Evolutionary conservation across 2,113 vertebrate genomes (phyloP), one percentile per base, ranked within the genome.

Genomic region (Promerops cafer): DNA sequence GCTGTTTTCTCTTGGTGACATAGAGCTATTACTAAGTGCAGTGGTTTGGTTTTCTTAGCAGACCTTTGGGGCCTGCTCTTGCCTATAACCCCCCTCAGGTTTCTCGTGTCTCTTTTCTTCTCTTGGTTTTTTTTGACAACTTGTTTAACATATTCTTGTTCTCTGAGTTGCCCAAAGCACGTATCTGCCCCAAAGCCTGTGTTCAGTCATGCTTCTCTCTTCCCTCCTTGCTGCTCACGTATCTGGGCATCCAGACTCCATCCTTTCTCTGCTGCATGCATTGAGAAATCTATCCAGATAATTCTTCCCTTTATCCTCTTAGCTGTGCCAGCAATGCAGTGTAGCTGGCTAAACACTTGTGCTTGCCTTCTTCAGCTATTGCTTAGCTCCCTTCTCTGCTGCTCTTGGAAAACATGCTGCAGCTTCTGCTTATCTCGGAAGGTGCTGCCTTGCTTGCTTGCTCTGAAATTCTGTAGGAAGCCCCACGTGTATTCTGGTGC

Each of bases 1-100:
- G n/a, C 49, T 90, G n/a, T 78, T 85, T 90, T 90, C 44, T 56
- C 56, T 49, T 59, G 65, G n/a, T 74, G 68, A 74, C 66, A 76
- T 31, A 45, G 52, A 65, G 53, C 61, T 69, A n/a, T 68, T 85
- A 54, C 56, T 35, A 65, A 78, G 21, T 35, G 85, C 39, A 16
- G 53, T 49, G 44, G 68, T 85, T 37, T 40, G 71, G 39, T 44
- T 82, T 68, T 75, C 22, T 70, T 82, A 56, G 44, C 50, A 77
- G 15, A 80, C 17, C 16, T 91, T 19, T 39, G 52, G 76, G 50
- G 57, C 39, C 64, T 79, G 42, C 33, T 92, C n/a, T 70, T 83
- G 45, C 52, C 44, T 78, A 63, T 78, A 93, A 61, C 11, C 28
- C 5, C 28, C 26, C 35, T 63, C 39, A 16, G 11, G 27, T 89